Evolutionary conservation across 2,888 invertebrate species (phyloP).

Genomic region (Amblyteles armatorius): DNA sequence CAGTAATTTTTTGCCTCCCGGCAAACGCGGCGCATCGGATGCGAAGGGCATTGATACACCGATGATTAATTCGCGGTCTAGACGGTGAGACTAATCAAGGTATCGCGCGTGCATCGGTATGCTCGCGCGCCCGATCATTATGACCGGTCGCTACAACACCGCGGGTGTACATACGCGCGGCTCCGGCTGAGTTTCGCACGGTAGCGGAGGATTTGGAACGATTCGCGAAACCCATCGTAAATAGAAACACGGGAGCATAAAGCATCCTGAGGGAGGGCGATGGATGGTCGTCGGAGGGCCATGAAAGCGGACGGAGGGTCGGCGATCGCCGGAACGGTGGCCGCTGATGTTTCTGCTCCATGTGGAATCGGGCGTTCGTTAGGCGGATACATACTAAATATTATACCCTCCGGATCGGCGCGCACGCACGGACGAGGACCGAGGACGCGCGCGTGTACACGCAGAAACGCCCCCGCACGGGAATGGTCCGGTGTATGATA

Average conservation of each 20-base stretch:
- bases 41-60: not conserved
- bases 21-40: no score
- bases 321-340: constrained; percentile 52
- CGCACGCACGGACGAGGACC: not conserved
- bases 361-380: constrained; percentile 58
- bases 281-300: not conserved
- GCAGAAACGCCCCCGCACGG: not conserved
- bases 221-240: constrained; percentile 50
- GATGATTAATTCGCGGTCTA: constrained; percentile 4
- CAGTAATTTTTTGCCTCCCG: no score
- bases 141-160: not conserved
- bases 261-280: constrained; percentile 31
- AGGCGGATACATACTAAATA: constrained; percentile 61
- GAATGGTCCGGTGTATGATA: constrained; percentile 7
- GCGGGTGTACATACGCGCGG: not conserved
- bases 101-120: not conserved
- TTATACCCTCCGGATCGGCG: constrained; percentile 29
- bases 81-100: constrained; percentile 29
- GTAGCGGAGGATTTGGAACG: constrained; percentile 43
- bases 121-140: constrained; percentile 30
- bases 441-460: not conserved
- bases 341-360: constrained; percentile 38
- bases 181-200: constrained; percentile 17
- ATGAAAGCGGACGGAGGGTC: constrained; percentile 16
- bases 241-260: constrained; percentile 56